Evolutionary conservation across 92 coral and sea anemone species (phyloP).

Genomic region (Umimayanthus chanpuru): DNA sequence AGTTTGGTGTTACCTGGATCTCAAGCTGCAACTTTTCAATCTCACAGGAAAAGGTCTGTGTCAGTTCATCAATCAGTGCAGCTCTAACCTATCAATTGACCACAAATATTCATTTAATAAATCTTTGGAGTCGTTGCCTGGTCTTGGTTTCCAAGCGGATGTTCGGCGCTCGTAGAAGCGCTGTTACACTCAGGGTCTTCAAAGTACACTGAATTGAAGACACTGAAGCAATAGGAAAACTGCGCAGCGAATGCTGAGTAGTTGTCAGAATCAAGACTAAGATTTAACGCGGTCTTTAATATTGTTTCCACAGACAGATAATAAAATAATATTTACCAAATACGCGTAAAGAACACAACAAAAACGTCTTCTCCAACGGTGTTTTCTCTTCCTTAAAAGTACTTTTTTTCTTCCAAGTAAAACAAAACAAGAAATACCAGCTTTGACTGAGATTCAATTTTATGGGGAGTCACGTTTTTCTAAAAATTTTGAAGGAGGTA

Average conservation of each 20-base stretch:
- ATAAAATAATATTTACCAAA: no score
- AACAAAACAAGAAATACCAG: no score
- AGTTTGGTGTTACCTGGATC: conserved; percentile 64
- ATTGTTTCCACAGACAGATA: no score
- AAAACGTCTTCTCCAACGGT: neutral
- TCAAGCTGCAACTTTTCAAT: conserved; percentile 64
- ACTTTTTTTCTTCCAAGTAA: neutral
- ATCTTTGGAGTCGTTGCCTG: neutral
- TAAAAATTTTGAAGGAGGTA: no score
- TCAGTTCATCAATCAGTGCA: conserved; percentile 58
- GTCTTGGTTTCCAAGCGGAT: neutral
- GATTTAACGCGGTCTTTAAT: neutral
- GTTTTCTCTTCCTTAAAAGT: no score
- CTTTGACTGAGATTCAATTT: neutral
- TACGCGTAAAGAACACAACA: neutral
- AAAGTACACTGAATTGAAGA: no score
- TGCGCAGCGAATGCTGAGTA: neutral
- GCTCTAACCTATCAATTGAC: conserved; percentile 61
- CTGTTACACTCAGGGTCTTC: neutral
- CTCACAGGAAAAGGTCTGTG: conserved; percentile 57
- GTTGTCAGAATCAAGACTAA: neutral
- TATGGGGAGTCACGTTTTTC: no score
- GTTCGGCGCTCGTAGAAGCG: neutral
- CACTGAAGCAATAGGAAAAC: neutral
- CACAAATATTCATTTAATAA: conserved; percentile 34